A percentile compares a stretch with the other conserved stretches of the same genome.
These are phyloP conservation scores for Pseudolycoriella hygida DNA, from an alignment of 2,888 invertebrate species.

Conservation along the genomic window DNA sequence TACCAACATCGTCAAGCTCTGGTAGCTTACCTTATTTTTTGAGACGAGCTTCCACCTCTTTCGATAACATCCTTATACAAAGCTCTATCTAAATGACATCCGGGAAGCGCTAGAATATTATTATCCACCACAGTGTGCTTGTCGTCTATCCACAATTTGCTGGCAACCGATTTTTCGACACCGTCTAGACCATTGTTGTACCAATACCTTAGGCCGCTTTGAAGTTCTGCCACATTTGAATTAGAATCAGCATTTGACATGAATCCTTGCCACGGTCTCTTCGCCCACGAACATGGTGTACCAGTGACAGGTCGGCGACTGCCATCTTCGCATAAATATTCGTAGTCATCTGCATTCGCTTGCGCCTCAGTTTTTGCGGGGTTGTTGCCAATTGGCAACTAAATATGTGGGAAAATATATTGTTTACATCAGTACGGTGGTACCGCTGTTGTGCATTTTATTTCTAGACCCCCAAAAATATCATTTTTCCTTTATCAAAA, in stretches of 20 bases:
- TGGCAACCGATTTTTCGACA: slow-evolving; percentile 21
- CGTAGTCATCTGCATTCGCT: slow-evolving; percentile 42
- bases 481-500: too few relatives aligned
- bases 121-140: slow-evolving; percentile 21
- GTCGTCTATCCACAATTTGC: slow-evolving; percentile 11
- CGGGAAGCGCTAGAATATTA: slow-evolving; percentile 35
- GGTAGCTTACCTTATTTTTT: slow-evolving; percentile 30
- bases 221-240: slow-evolving; percentile 25
- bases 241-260: slow-evolving; percentile 46
- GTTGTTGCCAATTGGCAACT: slow-evolving; percentile 44
- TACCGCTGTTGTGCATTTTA: not conserved
- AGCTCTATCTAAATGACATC: slow-evolving; percentile 41
- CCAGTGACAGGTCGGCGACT: slow-evolving; percentile 45
- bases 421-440: too few relatives aligned
- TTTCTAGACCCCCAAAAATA: too few relatives aligned
- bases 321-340: slow-evolving; percentile 67
- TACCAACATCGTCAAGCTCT: too few relatives aligned
- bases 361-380: slow-evolving; percentile 37
- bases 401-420: slow-evolving; percentile 8
- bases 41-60: slow-evolving; percentile 50
- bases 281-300: slow-evolving; percentile 63
- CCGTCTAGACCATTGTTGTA: slow-evolving; percentile 23
- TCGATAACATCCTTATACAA: slow-evolving; percentile 54
- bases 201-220: slow-evolving; percentile 24
- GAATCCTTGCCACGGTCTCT: slow-evolving; percentile 69